Conservation (phyloP, 2,797 vertebrate genomes). For the Sus cebifrons region DNA sequence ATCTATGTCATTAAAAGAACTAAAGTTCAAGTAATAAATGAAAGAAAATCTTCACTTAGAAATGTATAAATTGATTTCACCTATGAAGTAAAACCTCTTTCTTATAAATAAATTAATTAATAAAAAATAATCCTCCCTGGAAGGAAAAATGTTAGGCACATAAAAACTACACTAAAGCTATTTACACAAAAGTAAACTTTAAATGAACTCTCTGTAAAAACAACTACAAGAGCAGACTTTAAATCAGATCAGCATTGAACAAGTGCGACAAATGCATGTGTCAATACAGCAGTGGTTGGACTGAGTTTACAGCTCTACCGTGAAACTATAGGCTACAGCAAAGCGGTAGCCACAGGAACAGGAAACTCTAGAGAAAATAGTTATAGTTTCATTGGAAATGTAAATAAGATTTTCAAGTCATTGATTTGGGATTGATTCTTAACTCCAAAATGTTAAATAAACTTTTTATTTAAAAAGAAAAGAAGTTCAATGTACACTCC, state of each 20-base stretch:
- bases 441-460: not conserved
- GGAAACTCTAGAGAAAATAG: not conserved
- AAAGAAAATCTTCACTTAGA: not conserved
- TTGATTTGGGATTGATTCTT: not conserved
- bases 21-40: not conserved
- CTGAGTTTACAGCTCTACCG: not conserved
- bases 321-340: not conserved
- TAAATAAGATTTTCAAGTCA: not conserved
- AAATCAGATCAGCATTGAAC: slow-evolving; percentile 27
- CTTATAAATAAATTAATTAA: not conserved
- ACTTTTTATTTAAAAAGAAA: not conserved
- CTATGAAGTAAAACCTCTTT: not conserved
- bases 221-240: not conserved
- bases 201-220: slow-evolving; percentile 53
- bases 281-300: not conserved
- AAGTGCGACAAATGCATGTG: not conserved
- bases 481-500: not conserved
- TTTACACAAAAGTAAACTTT: slow-evolving; percentile 38
- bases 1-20: not conserved
- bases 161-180: not conserved
- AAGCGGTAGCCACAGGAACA: fast-evolving
- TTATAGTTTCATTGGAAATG: not conserved
- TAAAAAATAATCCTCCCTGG: not conserved
- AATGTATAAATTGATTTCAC: slow-evolving; percentile 27
- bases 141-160: not conserved